A percentile compares a stretch with the other conserved stretches of the same genome.
These are phyloP conservation scores for Philaenus spumarius DNA, from an alignment of 1,140 invertebrate genomes.

Conservation along the genomic window DNA sequence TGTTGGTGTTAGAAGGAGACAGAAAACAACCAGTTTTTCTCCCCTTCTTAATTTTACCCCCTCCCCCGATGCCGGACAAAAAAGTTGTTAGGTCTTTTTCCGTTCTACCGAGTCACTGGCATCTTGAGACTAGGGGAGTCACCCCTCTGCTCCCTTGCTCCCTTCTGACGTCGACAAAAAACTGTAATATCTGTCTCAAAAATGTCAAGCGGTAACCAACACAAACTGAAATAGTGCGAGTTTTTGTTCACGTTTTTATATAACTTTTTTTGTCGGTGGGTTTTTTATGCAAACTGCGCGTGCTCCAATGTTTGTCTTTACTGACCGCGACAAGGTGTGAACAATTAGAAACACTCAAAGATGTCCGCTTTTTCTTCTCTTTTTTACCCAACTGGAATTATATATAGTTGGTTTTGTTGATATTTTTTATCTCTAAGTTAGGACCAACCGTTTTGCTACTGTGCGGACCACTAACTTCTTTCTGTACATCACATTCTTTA, in stretches of 20 bases:
- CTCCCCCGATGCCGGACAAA: constrained; percentile 6
- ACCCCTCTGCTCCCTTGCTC: neutral
- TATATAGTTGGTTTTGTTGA: neutral
- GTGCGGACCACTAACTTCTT: neutral
- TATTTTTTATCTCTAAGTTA: constrained; percentile 1
- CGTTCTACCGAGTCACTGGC: constrained; percentile 6
- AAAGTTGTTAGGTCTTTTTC: constrained; percentile 15
- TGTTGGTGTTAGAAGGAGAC: constrained; percentile 1
- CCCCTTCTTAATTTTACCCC: neutral
- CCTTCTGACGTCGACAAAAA: neutral
- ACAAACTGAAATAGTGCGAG: constrained; percentile 6
- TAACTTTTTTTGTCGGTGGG: neutral
- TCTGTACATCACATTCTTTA: no score
- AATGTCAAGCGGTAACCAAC: constrained; percentile 10
- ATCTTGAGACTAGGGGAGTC: neutral
- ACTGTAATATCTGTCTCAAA: constrained; percentile 19
- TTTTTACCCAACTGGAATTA: constrained; percentile 1
- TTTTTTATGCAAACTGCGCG: constrained; percentile 4
- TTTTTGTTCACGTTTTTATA: constrained; percentile 14
- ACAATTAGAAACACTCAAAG: neutral
- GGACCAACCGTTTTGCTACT: constrained; percentile 1
- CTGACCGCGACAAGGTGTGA: constrained; percentile 1
- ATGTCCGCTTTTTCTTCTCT: neutral
- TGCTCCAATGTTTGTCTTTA: constrained; percentile 10
- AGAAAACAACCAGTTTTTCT: constrained; percentile 7